Percentiles rank a stretch among this genome's conserved stretches.
These are phyloP conservation scores for Buathra laborator DNA, from an alignment of 2,888 invertebrate species.

Conservation along the genomic window DNA sequence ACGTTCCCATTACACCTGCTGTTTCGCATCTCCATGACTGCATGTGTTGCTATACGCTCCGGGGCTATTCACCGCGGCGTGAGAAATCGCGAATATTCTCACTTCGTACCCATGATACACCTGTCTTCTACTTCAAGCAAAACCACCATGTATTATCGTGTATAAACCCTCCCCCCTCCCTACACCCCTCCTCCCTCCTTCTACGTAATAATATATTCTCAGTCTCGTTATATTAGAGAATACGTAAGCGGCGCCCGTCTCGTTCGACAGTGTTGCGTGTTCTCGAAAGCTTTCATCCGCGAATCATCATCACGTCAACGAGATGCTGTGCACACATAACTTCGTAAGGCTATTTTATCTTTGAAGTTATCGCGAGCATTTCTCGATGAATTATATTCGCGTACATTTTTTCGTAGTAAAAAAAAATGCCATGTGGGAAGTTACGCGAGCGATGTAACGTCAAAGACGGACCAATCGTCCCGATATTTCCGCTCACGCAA, in stretches of 20 bases:
- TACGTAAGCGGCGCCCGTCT: background rate
- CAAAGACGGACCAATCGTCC: too few relatives aligned
- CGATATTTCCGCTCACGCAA: too few relatives aligned
- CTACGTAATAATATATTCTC: background rate
- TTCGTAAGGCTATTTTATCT: slow-evolving; percentile 6
- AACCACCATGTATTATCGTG: background rate
- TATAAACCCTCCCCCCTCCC: background rate
- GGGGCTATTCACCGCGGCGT: slow-evolving; percentile 58
- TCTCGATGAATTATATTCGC: background rate
- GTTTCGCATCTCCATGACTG: slow-evolving; percentile 14
- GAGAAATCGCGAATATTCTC: slow-evolving; percentile 62
- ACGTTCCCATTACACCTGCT: slow-evolving; percentile 69
- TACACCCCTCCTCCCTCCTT: too few relatives aligned
- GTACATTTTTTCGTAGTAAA: slow-evolving; percentile 11
- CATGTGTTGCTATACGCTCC: background rate
- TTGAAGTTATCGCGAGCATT: slow-evolving; percentile 25
- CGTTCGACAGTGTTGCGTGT: slow-evolving; percentile 32
- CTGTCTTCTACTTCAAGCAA: slow-evolving; percentile 1
- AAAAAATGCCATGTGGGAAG: slow-evolving; percentile 45
- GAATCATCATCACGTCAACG: slow-evolving; percentile 16
- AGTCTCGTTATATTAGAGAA: background rate
- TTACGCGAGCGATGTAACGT: background rate
- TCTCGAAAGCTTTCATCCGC: background rate
- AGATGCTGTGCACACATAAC: background rate
- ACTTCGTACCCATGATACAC: slow-evolving; percentile 42